Conservation (phyloP, 2,797 vertebrate genomes). For the Cirrhinus mrigala region DNA sequence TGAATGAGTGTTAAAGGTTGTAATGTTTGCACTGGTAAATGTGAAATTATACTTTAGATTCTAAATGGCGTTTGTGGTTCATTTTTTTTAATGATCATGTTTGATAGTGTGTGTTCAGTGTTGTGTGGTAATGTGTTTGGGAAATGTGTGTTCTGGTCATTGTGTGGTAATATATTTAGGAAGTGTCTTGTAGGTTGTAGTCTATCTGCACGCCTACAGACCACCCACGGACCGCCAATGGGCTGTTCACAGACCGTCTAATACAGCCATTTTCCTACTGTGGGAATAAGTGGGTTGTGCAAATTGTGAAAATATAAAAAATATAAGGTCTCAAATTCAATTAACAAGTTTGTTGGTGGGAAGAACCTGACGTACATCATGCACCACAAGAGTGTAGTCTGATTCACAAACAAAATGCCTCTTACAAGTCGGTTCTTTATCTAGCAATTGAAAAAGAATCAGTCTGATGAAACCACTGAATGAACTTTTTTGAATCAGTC, state of each 20-base stretch:
- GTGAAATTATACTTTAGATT: neutral
- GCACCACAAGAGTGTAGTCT: neutral
- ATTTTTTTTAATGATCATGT: neutral
- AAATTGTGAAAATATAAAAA: conserved; percentile 16
- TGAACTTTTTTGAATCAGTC: neutral
- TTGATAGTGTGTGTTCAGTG: neutral
- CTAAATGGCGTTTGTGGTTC: neutral
- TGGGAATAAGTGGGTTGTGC: conserved; percentile 27
- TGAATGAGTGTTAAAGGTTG: conserved; percentile 9
- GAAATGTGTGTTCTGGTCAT: conserved; percentile 8
- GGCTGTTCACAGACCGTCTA: conserved; percentile 15
- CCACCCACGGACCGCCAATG: neutral
- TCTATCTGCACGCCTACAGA: neutral
- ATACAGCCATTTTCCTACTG: conserved; percentile 8
- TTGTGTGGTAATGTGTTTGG: conserved; percentile 2
- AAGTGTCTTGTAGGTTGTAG: conserved; percentile 19
- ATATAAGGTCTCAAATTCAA: neutral
- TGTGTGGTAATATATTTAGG: conserved; percentile 14
- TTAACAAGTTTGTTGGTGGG: neutral
- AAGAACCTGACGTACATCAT: neutral
- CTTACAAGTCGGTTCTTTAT: neutral
- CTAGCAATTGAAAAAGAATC: neutral
- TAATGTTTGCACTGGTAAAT: neutral
- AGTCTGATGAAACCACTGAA: neutral
- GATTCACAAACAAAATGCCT: neutral